Evolutionary conservation across 2,797 vertebrate genomes (phyloP).

Genomic region (Xiphorhynchus erythropygius): DNA sequence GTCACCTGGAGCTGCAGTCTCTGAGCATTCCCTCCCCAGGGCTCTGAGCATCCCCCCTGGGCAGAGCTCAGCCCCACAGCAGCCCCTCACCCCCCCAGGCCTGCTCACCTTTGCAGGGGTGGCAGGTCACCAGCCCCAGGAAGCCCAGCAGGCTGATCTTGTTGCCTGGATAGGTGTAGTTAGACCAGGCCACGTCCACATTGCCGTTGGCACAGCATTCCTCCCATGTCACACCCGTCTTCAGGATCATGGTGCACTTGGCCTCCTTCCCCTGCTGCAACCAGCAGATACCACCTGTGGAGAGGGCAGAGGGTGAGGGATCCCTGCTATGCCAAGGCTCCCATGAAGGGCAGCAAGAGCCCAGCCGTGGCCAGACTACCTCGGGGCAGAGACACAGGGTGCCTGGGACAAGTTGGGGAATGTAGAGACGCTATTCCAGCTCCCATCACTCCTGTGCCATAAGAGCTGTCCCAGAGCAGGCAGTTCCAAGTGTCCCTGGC

Average conservation of each 20-base stretch:
- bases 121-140: constrained; percentile 91
- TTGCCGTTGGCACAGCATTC: constrained; percentile 90
- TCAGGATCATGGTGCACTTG: constrained; percentile 92
- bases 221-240: constrained; percentile 86
- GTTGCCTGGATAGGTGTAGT: constrained; percentile 89
- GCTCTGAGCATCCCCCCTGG: accelerated
- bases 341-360: accelerated
- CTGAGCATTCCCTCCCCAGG: neutral
- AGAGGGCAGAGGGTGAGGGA: neutral
- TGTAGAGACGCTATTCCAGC: accelerated
- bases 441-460: neutral
- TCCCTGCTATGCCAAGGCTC: too few species aligned
- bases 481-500: accelerated
- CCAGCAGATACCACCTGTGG: constrained; percentile 93
- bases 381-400: accelerated
- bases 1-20: accelerated
- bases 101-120: constrained; percentile 91
- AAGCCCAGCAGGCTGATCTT: constrained; percentile 93
- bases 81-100: neutral
- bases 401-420: accelerated
- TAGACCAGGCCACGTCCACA: constrained; percentile 93
- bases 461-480: neutral
- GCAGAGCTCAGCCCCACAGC: neutral
- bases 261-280: constrained; percentile 88
- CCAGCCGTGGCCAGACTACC: accelerated